phyloP scores from a whole-genome alignment of 2,113 vertebrate species.

The Bungarus multicinctus region DNA sequence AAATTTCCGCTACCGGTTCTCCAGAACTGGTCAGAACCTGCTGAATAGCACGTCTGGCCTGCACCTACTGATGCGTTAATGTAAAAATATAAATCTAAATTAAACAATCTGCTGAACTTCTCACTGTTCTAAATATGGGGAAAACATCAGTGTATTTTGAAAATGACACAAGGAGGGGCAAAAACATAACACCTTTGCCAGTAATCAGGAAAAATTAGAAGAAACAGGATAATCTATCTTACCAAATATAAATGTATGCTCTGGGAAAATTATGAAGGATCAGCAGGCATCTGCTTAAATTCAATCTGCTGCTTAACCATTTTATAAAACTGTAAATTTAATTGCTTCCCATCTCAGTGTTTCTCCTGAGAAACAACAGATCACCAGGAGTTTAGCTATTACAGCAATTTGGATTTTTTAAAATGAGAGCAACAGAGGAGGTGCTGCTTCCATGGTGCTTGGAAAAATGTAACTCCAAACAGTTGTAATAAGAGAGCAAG shows the following conservation, averaged over 20 bases:
- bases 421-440: neutral
- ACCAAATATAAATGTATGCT: neutral
- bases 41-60: too few relatives aligned
- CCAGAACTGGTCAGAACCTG: too few relatives aligned
- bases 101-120: neutral
- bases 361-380: neutral
- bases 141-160: neutral
- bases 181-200: neutral
- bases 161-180: neutral
- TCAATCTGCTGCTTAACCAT: neutral
- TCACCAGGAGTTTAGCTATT: neutral
- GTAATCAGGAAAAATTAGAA: neutral
- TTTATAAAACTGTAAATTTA: neutral
- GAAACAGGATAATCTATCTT: neutral
- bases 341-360: neutral
- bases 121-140: neutral
- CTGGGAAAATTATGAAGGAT: neutral
- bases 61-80: neutral
- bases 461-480: neutral
- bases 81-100: neutral
- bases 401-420: neutral
- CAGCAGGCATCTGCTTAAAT: neutral
- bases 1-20: too few relatives aligned
- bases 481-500: neutral
- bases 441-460: neutral